Percentiles rank a stretch among this genome's conserved stretches.
Conservation (phyloP, 2,113 vertebrate species). For the Cranoglanis bouderius region DNA sequence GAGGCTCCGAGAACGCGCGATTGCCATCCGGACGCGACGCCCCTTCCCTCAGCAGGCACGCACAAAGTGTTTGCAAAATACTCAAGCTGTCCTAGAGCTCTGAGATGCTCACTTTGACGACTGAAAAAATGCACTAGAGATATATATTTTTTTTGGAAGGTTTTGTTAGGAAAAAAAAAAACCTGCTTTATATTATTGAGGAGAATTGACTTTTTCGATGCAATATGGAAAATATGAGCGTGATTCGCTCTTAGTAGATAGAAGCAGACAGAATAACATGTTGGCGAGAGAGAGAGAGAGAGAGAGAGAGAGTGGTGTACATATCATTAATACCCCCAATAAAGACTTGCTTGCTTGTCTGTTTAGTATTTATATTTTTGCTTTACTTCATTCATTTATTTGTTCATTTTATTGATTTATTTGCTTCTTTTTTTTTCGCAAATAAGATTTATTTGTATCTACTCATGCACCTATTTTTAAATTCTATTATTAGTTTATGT, state of each 20-base stretch:
- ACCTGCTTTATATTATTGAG: background rate
- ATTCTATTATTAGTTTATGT: background rate
- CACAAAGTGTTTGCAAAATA: slow-evolving; percentile 98
- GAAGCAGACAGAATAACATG: background rate
- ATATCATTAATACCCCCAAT: background rate
- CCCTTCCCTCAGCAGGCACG: slow-evolving; percentile 83
- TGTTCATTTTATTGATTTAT: background rate
- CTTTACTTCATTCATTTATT: background rate
- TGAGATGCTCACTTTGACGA: slow-evolving; percentile 72
- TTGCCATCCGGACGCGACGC: slow-evolving; percentile 81
- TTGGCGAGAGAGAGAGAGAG: background rate
- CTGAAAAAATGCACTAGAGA: background rate
- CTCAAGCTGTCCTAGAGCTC: slow-evolving; percentile 79
- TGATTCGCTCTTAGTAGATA: background rate
- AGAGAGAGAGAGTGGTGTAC: background rate
- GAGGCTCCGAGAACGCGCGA: slow-evolving; percentile 87
- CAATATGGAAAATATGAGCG: background rate
- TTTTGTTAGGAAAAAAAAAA: background rate
- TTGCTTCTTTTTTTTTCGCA: background rate
- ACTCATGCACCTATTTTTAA: background rate
- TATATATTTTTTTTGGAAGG: background rate
- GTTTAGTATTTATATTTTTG: background rate
- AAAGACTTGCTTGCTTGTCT: background rate
- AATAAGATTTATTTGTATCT: background rate
- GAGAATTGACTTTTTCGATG: background rate